A percentile compares a stretch with the other conserved stretches of the same genome.
Conservation (phyloP, 1,140 invertebrate species). For the Grapholita molesta region DNA sequence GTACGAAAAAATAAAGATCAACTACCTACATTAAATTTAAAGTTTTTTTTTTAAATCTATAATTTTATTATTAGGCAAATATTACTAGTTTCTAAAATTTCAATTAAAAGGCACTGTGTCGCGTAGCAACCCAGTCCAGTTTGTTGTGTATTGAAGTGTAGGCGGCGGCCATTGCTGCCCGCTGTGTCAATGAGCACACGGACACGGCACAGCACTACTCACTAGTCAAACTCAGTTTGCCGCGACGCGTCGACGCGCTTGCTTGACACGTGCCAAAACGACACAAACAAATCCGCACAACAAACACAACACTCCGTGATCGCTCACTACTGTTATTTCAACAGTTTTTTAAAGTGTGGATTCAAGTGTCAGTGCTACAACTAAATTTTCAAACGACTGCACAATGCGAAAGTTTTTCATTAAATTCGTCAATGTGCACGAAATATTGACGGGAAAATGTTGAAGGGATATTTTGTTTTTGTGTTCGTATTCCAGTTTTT, state of each 20-base stretch:
- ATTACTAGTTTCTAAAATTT: too few species aligned
- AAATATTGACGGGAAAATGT: conserved; percentile 65
- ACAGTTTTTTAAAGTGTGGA: conserved; percentile 44
- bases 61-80: too few species aligned
- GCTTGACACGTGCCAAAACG: conserved; percentile 57
- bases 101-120: background rate
- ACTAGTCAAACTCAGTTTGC: conserved; percentile 21
- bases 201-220: background rate
- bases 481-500: conserved; percentile 46
- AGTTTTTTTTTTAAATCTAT: too few species aligned
- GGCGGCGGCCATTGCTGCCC: background rate
- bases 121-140: background rate
- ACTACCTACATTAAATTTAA: too few species aligned
- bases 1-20: too few species aligned
- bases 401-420: conserved; percentile 65
- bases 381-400: conserved; percentile 42
- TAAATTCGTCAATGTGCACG: conserved; percentile 53
- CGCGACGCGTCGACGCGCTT: conserved; percentile 31
- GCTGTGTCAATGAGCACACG: conserved; percentile 23
- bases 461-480: conserved; percentile 58
- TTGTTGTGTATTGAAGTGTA: background rate
- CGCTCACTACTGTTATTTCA: conserved; percentile 48
- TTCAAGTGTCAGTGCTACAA: conserved; percentile 40
- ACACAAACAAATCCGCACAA: conserved; percentile 39
- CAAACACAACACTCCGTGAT: conserved; percentile 29